These are phyloP conservation scores for Bufo gargarizans DNA, from an alignment of 2,113 vertebrate species.

Conservation along the genomic window DNA sequence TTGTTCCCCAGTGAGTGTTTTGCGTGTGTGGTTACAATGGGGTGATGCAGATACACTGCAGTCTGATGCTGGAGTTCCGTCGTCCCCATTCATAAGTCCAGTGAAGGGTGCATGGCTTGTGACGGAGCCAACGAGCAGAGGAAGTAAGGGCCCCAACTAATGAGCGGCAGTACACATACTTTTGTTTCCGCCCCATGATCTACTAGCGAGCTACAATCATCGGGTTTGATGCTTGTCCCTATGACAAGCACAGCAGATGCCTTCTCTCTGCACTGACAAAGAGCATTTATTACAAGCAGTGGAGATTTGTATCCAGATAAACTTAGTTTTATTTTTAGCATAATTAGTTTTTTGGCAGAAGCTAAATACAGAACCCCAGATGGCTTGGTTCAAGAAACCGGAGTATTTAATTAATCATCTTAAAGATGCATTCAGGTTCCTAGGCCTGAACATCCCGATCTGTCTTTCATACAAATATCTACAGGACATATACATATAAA, in stretches of 20 bases:
- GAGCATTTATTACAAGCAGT: not conserved
- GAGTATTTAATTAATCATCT: constrained; percentile 24
- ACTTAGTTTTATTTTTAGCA: constrained; percentile 50
- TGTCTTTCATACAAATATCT: constrained; percentile 1
- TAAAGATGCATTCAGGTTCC: constrained; percentile 2
- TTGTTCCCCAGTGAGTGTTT: constrained; percentile 77
- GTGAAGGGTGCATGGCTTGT: constrained; percentile 63
- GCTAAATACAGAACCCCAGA: constrained; percentile 45
- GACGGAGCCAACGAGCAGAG: constrained; percentile 62
- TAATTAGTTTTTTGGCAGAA: constrained; percentile 53
- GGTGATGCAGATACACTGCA: constrained; percentile 69
- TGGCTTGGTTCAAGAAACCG: constrained; percentile 38
- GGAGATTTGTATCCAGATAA: constrained; percentile 23
- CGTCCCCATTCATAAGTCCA: constrained; percentile 67
- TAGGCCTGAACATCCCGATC: not conserved
- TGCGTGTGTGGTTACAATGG: constrained; percentile 78
- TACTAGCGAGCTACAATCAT: not conserved
- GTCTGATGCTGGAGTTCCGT: constrained; percentile 72
- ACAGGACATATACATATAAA: not conserved
- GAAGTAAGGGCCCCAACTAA: constrained; percentile 67
- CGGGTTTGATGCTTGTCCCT: constrained; percentile 58
- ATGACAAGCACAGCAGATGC: constrained; percentile 60
- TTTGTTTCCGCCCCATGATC: constrained; percentile 54
- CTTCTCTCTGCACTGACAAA: constrained; percentile 65
- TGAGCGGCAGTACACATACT: constrained; percentile 58